Evolutionary conservation across 2,888 invertebrate species (phyloP).

Genomic region (Keiferia lycopersicella): DNA sequence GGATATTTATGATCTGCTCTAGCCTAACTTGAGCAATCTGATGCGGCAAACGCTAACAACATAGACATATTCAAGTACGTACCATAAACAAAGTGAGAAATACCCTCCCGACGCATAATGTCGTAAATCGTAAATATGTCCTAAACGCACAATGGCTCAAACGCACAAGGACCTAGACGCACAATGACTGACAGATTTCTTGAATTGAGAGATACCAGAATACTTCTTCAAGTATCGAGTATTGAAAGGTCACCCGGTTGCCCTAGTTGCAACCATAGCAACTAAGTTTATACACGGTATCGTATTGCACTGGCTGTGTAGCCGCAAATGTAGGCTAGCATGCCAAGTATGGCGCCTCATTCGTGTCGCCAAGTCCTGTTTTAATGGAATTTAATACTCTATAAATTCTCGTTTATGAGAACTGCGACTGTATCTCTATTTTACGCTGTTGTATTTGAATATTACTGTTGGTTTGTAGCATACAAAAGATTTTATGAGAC

Average conservation of each 20-base stretch:
- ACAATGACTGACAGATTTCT: no score
- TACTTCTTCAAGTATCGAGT: background rate
- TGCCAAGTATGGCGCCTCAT: slow-evolving; percentile 6
- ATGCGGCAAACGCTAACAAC: no score
- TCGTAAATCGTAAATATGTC: no score
- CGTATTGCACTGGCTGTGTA: background rate
- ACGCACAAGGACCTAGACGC: no score
- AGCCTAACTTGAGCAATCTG: no score
- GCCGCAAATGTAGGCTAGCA: slow-evolving; percentile 3
- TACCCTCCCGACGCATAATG: no score
- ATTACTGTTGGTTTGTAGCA: background rate
- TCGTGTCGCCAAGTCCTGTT: background rate
- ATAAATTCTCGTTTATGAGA: background rate
- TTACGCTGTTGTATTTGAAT: background rate
- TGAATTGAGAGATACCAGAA: no score
- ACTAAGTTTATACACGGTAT: background rate
- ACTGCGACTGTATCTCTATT: background rate
- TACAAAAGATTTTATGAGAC: no score
- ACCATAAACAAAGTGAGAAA: no score
- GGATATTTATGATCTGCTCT: no score
- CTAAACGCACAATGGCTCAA: no score
- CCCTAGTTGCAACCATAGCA: background rate
- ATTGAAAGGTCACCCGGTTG: background rate
- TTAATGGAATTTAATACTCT: slow-evolving; percentile 5
- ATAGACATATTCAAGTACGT: no score